phyloP scores from a whole-genome alignment of 30 jellyfish, hydroid and myxozoan species.

The Mastigias papua region DNA sequence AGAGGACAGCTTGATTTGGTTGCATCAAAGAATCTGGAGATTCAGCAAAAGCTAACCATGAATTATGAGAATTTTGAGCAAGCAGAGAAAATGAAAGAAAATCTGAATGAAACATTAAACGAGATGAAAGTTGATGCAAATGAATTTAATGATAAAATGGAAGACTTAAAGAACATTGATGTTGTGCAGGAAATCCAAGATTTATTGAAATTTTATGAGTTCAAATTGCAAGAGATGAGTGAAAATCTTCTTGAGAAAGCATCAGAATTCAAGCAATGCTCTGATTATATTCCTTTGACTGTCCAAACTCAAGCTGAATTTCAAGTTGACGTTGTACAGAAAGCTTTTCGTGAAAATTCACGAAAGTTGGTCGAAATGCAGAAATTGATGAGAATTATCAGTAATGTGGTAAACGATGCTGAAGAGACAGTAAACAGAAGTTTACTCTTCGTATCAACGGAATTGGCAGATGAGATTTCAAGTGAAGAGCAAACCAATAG shows the following conservation, averaged over 20 bases:
- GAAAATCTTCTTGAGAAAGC: background rate
- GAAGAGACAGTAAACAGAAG: background rate
- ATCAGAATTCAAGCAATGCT: background rate
- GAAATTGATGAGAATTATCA: background rate
- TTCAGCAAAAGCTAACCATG: slow-evolving; percentile 17
- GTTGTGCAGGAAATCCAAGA: slow-evolving; percentile 33
- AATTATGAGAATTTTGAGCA: slow-evolving; percentile 35
- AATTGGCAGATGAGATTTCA: background rate
- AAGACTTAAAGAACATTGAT: background rate
- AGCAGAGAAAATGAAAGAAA: slow-evolving; percentile 1
- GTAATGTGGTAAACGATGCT: background rate
- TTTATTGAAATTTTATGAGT: slow-evolving; percentile 12
- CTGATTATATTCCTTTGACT: background rate
- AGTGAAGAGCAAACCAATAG: background rate
- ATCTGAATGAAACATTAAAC: background rate
- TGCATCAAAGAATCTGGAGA: slow-evolving; percentile 21
- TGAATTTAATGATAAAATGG: slow-evolving; percentile 9
- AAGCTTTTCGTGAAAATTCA: background rate
- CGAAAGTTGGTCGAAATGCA: background rate
- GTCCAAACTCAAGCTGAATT: background rate
- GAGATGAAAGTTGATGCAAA: background rate
- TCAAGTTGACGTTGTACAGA: background rate
- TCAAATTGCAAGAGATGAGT: slow-evolving; percentile 29
- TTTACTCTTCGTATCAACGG: background rate
- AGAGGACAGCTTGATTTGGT: slow-evolving; percentile 32